Evolutionary conservation across 1,140 invertebrate species (phyloP), one percentile per base, ranked within the genome.

Genomic region (Lucilia cuprina): DNA sequence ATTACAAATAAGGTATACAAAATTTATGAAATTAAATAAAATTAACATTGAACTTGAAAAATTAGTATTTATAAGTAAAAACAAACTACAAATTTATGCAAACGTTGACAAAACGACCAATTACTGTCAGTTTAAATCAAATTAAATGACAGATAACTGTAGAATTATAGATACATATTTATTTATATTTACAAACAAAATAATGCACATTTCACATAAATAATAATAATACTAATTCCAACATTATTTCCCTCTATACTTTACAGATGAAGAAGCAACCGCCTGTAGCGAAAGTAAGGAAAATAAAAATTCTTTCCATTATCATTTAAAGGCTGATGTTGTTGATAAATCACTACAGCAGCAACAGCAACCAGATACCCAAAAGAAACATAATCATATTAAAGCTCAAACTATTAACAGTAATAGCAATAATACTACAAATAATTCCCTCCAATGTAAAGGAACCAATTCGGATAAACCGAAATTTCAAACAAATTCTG

Each of bases 211-310:
- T 41, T 41, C 7, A 10, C 41, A 41, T 41, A 41, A 41, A 41
- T 8, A 41, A 8, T 41, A 55, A 55, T 55, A 55, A 55, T 55
- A 55, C 50, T 17, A 55, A 41, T 41, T 70, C 8, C 21, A 70
- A 10, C 21, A 7, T 70, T 25, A 21, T 70, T 21, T 70, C 17
- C n/a, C n/a, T 74, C 12, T 77, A n/a, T 77, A 2, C 35, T 77
- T 80, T 80, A 3, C 47, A 80, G 77, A 80, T 80, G 77, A 80
- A 80, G 77, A 80, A 19, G 77, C 77, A 49, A 41, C 13, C n/a
- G 65, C n/a, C 21, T 21, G 19, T 80, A 80, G 47, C 49, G 77
- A 80, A 13, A 49, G 41, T 49, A 80, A 50, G 41, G 77, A 80
- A 80, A 80, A 80, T 80, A 21, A 19, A 25, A 80, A 49, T 80